phyloP scores from a whole-genome alignment of 2,888 invertebrate genomes.

The Cistogaster globosa region DNA sequence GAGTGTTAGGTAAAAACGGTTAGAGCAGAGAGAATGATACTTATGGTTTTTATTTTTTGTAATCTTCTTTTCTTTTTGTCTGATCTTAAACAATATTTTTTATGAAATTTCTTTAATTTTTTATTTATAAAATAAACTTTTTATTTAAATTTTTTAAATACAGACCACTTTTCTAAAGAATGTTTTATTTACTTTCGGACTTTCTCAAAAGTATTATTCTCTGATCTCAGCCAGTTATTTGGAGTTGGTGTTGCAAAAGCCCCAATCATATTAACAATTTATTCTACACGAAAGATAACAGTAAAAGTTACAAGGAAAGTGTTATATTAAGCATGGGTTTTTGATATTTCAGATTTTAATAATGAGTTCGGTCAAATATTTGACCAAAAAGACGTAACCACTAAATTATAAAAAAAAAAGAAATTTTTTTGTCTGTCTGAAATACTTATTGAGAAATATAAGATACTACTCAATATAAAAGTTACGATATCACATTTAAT shows the following conservation, averaged over 20 bases:
- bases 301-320: constrained; percentile 16
- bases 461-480: too few species aligned
- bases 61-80: too few species aligned
- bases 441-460: too few species aligned
- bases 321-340: neutral
- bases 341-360: too few species aligned
- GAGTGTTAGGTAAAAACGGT: constrained; percentile 33
- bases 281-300: neutral
- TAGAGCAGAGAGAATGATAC: constrained; percentile 48
- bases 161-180: too few species aligned
- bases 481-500: too few species aligned
- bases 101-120: neutral
- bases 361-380: too few species aligned
- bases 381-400: too few species aligned
- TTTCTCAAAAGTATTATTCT: constrained; percentile 18
- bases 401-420: too few species aligned
- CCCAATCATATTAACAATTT: constrained; percentile 57
- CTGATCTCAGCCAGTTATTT: constrained; percentile 27
- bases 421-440: too few species aligned
- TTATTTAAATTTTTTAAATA: too few species aligned
- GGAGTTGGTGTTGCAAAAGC: constrained; percentile 63
- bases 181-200: neutral
- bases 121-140: neutral
- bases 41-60: neutral
- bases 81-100: too few species aligned